Evolutionary conservation across 2,113 vertebrate species (phyloP), one percentile per base, ranked within the genome.

Genomic region (Chaetodon trifascialis): DNA sequence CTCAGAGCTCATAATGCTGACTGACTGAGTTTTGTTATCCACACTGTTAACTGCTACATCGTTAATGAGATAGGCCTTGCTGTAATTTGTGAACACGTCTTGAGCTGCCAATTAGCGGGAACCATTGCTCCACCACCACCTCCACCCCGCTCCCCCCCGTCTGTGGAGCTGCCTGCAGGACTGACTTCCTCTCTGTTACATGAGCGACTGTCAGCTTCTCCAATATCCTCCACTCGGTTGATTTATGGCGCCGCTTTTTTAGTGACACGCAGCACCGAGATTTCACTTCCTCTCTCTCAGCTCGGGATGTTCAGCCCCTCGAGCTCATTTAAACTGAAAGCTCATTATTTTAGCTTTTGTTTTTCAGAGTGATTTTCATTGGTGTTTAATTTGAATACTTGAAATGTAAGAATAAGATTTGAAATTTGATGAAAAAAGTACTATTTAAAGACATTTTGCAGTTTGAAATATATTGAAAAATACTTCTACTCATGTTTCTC

Each of bases 71-170:
- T 19, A 23, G 59, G 30, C 63, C 70, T 80, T 8, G 1, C 38
- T 78, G 52, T 55, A 67, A 75, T 82, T 82, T 42, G 60, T 76
- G 70, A 76, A 76, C 40, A 59, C n/a, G 4, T 72, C 51, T 74
- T 74, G 59, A 82, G 40, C 62, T 58, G 82, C 59, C 46, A 69
- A 73, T 73, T 81, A 78, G 7, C 15, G 46, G 21, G 63, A n/a
- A 36, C 17, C 58, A 19, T 60, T 51, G 19, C 16, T 17, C 21
- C 15, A 14, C n/a, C 6, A 8, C 34, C 49, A 6, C 38, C 23
- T 11, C 21, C n/a, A 4, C 38, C 54, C 4, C 19, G 8, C 16
- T 4, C 23, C 25, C 23, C 25, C 25, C 40, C 1, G 17, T 73
- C 40, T 49, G 21, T 12, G 60, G n/a, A 55, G 62, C 54, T 58